Conservation (phyloP, 2,797 vertebrate genomes). For the Pelochelys cantorii region DNA sequence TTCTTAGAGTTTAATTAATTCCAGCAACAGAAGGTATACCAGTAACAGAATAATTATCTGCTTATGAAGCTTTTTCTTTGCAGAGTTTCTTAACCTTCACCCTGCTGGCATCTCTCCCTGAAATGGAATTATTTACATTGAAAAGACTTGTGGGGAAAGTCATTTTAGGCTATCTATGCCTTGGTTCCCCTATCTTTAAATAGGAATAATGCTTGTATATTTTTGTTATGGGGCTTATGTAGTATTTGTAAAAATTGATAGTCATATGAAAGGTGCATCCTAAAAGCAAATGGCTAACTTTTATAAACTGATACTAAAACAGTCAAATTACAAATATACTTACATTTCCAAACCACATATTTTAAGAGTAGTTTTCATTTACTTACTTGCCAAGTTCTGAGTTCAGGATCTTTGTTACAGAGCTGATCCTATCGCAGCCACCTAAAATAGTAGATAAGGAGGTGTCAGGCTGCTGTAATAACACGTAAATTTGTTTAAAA, state of each 20-base stretch:
- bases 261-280: not conserved
- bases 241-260: not conserved
- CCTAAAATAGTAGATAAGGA: not conserved
- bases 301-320: not conserved
- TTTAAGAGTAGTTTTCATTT: not conserved
- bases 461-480: not conserved
- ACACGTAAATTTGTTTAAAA: not conserved
- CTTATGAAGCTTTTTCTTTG: too few relatives aligned
- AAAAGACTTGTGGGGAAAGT: not conserved
- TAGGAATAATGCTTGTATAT: not conserved
- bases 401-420: not conserved
- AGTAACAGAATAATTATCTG: too few relatives aligned
- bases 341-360: not conserved
- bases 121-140: not conserved
- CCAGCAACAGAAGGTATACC: too few relatives aligned
- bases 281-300: not conserved
- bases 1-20: too few relatives aligned
- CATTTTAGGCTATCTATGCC: not conserved
- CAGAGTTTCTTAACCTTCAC: too few relatives aligned
- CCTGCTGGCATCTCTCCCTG: not conserved
- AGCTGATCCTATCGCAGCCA: not conserved
- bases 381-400: not conserved
- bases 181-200: not conserved
- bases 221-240: not conserved
- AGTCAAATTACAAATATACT: not conserved